Evolutionary conservation across 1,140 invertebrate genomes (phyloP).

Genomic region (Ephestia elutella): DNA sequence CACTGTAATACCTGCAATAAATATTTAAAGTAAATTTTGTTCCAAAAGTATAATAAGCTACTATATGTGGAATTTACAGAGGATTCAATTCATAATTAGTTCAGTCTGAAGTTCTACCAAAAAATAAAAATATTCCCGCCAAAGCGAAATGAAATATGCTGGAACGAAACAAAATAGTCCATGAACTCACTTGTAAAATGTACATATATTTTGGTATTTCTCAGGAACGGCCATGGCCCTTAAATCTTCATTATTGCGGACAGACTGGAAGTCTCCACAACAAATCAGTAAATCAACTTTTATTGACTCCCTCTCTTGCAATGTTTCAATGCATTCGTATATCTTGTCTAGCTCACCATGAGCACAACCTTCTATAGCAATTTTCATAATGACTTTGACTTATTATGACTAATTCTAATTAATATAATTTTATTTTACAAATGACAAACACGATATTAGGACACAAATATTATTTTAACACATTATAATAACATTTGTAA

Average conservation of each 20-base stretch:
- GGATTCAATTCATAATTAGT: too few relatives aligned
- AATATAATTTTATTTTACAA: background rate
- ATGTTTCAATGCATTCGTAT: conserved; percentile 86
- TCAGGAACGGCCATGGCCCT: conserved; percentile 94
- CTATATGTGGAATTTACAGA: too few relatives aligned
- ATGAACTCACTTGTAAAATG: conserved; percentile 93
- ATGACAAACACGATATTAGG: background rate
- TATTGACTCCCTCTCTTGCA: conserved; percentile 81
- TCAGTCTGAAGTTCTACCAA: too few relatives aligned
- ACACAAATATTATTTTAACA: too few relatives aligned
- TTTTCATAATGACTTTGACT: conserved; percentile 82
- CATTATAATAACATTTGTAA: too few relatives aligned
- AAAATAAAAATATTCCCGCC: too few relatives aligned
- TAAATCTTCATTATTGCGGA: conserved; percentile 86
- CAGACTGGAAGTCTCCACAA: conserved; percentile 98
- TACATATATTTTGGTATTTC: conserved; percentile 93
- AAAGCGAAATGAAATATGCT: background rate
- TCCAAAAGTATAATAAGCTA: too few relatives aligned
- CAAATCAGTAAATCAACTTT: conserved; percentile 94
- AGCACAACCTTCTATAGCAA: conserved; percentile 97
- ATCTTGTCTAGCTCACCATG: conserved; percentile 98
- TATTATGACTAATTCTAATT: too few relatives aligned
- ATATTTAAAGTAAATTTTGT: background rate
- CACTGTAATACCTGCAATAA: conserved; percentile 94
- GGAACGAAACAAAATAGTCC: background rate